Evolutionary conservation across 2,113 vertebrate genomes (phyloP).

Genomic region (Tetrax tetrax): DNA sequence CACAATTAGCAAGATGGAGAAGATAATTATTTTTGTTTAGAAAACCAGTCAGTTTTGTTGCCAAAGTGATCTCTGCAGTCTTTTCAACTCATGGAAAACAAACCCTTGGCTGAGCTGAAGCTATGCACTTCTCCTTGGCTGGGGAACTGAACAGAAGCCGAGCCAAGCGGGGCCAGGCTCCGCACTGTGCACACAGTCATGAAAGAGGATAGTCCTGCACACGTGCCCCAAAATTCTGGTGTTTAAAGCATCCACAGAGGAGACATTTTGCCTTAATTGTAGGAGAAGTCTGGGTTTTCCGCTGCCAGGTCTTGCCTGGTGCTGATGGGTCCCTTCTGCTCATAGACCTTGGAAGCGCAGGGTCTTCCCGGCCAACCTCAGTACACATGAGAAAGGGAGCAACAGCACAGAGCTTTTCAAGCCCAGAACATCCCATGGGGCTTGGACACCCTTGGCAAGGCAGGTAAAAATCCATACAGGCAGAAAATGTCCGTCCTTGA

Average conservation of each 20-base stretch:
- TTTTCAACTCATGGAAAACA: not conserved
- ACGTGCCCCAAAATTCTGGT: not conserved
- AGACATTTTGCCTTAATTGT: not conserved
- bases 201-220: not conserved
- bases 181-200: fast-evolving
- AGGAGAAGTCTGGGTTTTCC: not conserved
- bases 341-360: not conserved
- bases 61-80: not conserved
- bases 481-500: not conserved
- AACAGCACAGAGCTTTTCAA: not conserved
- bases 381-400: not conserved
- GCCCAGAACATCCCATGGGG: not conserved
- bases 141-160: not conserved
- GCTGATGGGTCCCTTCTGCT: not conserved
- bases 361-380: not conserved
- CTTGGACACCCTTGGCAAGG: not conserved
- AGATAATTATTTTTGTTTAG: not conserved
- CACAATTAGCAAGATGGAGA: not conserved
- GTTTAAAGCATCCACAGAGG: not conserved
- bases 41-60: not conserved
- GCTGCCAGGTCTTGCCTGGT: not conserved
- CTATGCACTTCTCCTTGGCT: not conserved
- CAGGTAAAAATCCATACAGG: not conserved
- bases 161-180: not conserved
- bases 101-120: not conserved